Evolutionary conservation across 2,113 vertebrate species (phyloP), one percentile per base, ranked within the genome.

Genomic region (Puma concolor): DNA sequence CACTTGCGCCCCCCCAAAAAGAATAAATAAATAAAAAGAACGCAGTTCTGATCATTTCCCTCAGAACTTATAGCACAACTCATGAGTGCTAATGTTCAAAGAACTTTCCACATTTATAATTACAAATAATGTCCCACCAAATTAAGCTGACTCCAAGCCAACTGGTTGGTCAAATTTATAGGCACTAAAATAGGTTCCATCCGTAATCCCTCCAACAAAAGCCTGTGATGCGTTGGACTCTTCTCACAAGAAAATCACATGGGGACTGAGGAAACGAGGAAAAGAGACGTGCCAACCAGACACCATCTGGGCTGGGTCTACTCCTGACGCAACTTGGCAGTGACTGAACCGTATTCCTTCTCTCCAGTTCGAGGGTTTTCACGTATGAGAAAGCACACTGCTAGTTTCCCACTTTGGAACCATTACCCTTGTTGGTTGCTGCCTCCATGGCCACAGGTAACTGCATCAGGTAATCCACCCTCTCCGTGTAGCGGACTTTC

Each of bases 391-490:
- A 16, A 38, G 64, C 50, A 13, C 31, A 0, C 12, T 0, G 57
- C 48, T 15, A 1, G 12, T 27, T 19, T 79, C 50, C 66, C 33
- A 5, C 9, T 16, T 0, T 0, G n/a, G 54, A 50, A 17, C 52
- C 2, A 4, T 98, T 98, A 99, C 99, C 99, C 99, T 99, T 99
- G 98, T 99, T 99, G 83, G 98, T 99, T 31, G 99, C 99, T 3
- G 99, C 99, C 97, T 99, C 99, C 77, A 99, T 98, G 36, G 99
- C 99, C 87, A 99, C 99, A 4, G 99, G 99, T 54, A 99, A 91
- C 98, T 99, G 99, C 99, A 99, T 99, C 98, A 99, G 99, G 94
- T 99, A 99, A 97, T 99, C 99, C 21, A 99, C 99, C 96, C 99
- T 99, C 97, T 99, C 99, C 0, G 98, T 98, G 98, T 99, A 99